A percentile compares a stretch with the other conserved stretches of the same genome.
Conservation (phyloP, 2,113 vertebrate genomes). For the Rallus limicola region DNA sequence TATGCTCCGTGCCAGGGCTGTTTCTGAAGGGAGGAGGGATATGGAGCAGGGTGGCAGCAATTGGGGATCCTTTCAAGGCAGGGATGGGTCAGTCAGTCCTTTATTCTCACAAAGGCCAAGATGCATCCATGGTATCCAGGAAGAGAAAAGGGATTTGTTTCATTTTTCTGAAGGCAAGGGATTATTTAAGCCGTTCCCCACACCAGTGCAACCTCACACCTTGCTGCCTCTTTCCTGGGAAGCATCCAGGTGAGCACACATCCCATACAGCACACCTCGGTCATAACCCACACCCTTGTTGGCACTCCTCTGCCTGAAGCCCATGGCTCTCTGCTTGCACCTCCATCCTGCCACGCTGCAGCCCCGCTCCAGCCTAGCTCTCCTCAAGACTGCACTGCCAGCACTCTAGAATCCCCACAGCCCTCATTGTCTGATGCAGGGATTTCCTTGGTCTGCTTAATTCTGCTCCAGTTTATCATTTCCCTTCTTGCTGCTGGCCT, state of each 20-base stretch:
- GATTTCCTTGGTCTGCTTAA: not conserved
- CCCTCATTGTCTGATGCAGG: rapidly evolving
- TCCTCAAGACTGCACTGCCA: rapidly evolving
- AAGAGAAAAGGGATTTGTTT: not conserved
- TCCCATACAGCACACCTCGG: not conserved
- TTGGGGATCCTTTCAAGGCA: not conserved
- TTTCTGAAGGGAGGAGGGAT: not conserved
- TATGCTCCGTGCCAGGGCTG: not conserved
- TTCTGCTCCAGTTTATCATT: not conserved
- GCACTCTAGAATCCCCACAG: rapidly evolving
- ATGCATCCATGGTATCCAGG: not conserved
- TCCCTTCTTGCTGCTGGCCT: not conserved
- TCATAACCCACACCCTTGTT: not conserved
- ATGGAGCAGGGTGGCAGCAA: not conserved
- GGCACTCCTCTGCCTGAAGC: rapidly evolving
- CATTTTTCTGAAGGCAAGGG: not conserved
- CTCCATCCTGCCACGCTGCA: not conserved
- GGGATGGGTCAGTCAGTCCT: slow-evolving; percentile 8
- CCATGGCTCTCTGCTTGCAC: not conserved
- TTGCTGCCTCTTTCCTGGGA: not conserved
- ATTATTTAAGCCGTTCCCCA: not conserved
- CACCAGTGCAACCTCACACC: not conserved
- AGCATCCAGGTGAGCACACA: not conserved
- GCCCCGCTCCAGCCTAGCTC: not conserved
- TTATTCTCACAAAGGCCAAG: not conserved